A percentile compares a stretch with the other conserved stretches of the same genome.
phyloP scores from a whole-genome alignment of 1,140 invertebrate genomes.

The Cyclargus thomasi region DNA sequence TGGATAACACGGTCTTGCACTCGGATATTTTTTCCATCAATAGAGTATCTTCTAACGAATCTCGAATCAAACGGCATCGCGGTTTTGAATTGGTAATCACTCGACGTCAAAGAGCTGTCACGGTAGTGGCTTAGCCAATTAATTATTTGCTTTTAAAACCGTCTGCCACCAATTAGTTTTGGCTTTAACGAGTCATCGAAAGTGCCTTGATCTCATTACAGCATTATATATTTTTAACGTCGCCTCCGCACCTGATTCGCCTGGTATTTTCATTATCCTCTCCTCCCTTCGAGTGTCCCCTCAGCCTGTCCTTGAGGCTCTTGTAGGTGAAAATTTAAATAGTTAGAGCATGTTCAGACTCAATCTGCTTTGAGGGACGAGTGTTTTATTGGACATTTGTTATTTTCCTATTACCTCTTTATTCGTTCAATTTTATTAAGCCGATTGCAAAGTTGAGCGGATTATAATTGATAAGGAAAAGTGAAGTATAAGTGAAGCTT shows the following conservation, averaged over 20 bases:
- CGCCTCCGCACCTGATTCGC: slow-evolving; percentile 4
- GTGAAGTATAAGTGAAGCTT: background rate
- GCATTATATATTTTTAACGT: slow-evolving; percentile 32
- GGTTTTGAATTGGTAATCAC: slow-evolving; percentile 69
- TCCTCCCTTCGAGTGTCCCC: background rate
- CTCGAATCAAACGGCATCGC: slow-evolving; percentile 46
- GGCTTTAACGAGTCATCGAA: slow-evolving; percentile 31
- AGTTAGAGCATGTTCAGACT: slow-evolving; percentile 16
- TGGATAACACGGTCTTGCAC: slow-evolving; percentile 23
- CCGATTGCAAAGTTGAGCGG: background rate
- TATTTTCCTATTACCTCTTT: slow-evolving; percentile 6
- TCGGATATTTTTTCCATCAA: slow-evolving; percentile 30
- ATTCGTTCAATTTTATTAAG: background rate
- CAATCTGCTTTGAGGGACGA: background rate
- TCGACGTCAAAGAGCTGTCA: slow-evolving; percentile 59
- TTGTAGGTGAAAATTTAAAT: slow-evolving; percentile 8
- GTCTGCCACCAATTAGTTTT: slow-evolving; percentile 55
- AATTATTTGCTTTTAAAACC: slow-evolving; percentile 44
- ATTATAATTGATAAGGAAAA: background rate
- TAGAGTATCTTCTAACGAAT: slow-evolving; percentile 59
- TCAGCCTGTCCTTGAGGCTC: background rate
- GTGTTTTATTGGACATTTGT: slow-evolving; percentile 15
- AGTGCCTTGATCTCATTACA: slow-evolving; percentile 38
- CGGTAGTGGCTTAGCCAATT: slow-evolving; percentile 42
- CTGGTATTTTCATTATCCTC: slow-evolving; percentile 11